A percentile compares a stretch with the other conserved stretches of the same genome.
Evolutionary conservation across 2,113 vertebrate species (phyloP).

Genomic region (Rynchops niger): DNA sequence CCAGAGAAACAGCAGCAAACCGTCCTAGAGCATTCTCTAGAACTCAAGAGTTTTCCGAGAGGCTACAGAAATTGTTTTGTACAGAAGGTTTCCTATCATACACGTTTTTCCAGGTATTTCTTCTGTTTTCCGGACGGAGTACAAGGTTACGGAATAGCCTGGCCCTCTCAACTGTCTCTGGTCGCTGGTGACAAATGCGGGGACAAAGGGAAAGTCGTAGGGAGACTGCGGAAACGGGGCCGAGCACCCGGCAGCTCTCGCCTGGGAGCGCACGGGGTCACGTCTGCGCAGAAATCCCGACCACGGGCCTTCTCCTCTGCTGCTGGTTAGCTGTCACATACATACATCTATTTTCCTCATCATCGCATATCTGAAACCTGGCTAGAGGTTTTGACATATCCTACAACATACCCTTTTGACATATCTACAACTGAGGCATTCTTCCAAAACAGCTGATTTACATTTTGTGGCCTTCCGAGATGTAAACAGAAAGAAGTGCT

Average conservation of each 20-base stretch:
- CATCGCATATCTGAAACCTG: neutral
- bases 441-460: neutral
- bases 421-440: neutral
- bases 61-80: neutral
- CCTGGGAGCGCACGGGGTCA: fast-evolving
- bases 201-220: neutral
- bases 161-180: neutral
- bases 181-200: neutral
- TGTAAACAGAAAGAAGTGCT: neutral
- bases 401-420: neutral
- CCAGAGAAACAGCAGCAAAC: neutral
- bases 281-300: neutral
- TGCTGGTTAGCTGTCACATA: neutral
- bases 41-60: neutral
- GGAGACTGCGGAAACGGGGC: neutral
- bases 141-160: neutral
- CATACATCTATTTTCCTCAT: neutral
- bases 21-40: neutral
- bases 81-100: neutral
- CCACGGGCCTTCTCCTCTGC: neutral
- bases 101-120: neutral
- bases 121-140: neutral
- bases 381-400: too few species aligned
- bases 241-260: neutral
- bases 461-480: neutral